Percentiles rank a stretch among this genome's conserved stretches.
Evolutionary conservation across 2,113 vertebrate species (phyloP).

Genomic region (Gracilinanus agilis): DNA sequence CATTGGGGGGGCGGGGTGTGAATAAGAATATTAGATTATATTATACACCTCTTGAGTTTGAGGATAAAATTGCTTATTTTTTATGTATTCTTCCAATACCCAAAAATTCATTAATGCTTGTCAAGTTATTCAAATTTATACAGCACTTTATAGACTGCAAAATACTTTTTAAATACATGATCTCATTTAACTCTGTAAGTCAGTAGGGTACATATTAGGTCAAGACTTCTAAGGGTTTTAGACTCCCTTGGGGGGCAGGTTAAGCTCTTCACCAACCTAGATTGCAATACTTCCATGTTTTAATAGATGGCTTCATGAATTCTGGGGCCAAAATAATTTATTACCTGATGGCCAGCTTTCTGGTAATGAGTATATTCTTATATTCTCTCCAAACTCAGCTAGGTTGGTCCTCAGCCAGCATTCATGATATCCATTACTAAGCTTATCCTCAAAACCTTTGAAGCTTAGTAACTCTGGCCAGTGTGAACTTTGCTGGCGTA

Average conservation of each 20-base stretch:
- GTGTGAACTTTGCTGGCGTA: background rate
- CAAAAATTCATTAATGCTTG: background rate
- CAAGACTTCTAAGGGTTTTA: too few species aligned
- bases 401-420: background rate
- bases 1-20: background rate
- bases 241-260: too few species aligned
- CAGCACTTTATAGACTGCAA: too few species aligned
- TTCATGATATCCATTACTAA: background rate
- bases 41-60: background rate
- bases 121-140: too few species aligned
- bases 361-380: background rate
- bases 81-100: background rate
- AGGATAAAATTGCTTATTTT: background rate
- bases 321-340: too few species aligned
- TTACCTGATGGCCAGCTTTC: too few species aligned
- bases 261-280: too few species aligned
- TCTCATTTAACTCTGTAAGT: background rate
- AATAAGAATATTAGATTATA: background rate
- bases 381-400: background rate
- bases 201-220: too few species aligned
- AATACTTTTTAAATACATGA: background rate
- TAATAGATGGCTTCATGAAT: too few species aligned
- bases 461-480: background rate
- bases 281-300: too few species aligned
- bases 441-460: background rate